Base-by-base conservation (phyloP, 2,113 vertebrate species). In the Cyrtonyx montezumae region DNA sequence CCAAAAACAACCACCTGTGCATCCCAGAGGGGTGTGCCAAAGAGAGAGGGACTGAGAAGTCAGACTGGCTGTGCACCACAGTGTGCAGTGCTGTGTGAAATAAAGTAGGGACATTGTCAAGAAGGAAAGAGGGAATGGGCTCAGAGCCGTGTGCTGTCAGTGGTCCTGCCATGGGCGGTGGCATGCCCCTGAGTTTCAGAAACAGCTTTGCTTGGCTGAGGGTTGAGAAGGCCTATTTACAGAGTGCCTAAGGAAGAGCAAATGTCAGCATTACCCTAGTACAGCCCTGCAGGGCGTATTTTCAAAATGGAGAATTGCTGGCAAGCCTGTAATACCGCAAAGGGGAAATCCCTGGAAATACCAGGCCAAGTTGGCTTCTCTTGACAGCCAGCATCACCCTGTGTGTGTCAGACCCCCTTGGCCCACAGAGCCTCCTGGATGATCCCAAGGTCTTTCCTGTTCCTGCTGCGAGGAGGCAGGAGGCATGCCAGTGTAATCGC, bases 301-400 rank as follows among this genome's bases (percentile, higher is more conserved):
- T 94, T 87, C 89, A 91, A 92, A 74, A 63, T 3, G 23, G 59
- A 70, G 75, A 77, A 63, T 74, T 87, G 76, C 84, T 90, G 87
- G 81, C 71, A 87, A 92, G 84, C 87, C 65, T 91, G 71, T 56
- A 84, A 76, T 59, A 84, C 76, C 51, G 0, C 71, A 87, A 83
- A 88, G 79, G 87, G 89, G 71, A 95, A 96, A 91, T 70, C 89
- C 94, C 91, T 83, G 68, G 61, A 91, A 84, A 82, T 42, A 77
- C 42, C 45, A 81, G 91, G 89, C 43, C 65, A 78, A 68, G 42
- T 73, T 91, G 88, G 43, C 75, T 84, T 69, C 84, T 76, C 51
- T 76, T 48, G n/a, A 30, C 69, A 84, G 53, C 45, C 68, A 42
- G 37, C 3, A 56, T 69, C 84, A 79, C 84, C 79, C 46, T 17